phyloP scores from a whole-genome alignment of 2,888 invertebrate genomes.

The Gisinianus flammeolus region DNA sequence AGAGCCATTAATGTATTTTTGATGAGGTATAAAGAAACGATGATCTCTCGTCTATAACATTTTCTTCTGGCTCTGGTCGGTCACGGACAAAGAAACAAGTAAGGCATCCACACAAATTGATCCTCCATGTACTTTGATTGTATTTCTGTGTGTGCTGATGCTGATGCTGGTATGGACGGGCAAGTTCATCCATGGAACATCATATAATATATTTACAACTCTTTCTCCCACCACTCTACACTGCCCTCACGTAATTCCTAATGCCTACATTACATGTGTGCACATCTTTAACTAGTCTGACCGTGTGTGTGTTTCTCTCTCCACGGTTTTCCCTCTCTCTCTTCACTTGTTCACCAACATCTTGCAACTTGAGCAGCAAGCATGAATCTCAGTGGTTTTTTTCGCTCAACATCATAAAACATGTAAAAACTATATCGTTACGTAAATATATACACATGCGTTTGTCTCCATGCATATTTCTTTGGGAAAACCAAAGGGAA shows the following conservation, averaged over 20 bases:
- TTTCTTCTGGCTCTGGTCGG: slow-evolving; percentile 44
- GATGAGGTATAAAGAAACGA: slow-evolving; percentile 59
- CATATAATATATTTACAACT: slow-evolving; percentile 5
- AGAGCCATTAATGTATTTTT: slow-evolving; percentile 59
- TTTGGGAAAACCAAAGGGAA: background rate
- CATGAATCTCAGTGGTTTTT: background rate
- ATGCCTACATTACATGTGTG: slow-evolving; percentile 23
- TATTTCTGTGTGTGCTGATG: too few relatives aligned
- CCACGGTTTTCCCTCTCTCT: background rate
- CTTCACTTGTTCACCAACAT: background rate
- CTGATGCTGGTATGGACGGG: too few relatives aligned
- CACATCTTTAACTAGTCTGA: slow-evolving; percentile 14
- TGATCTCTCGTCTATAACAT: slow-evolving; percentile 47
- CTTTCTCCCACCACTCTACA: slow-evolving; percentile 9
- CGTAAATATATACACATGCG: background rate
- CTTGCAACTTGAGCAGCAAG: background rate
- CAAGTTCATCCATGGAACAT: slow-evolving; percentile 11
- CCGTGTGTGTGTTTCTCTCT: background rate
- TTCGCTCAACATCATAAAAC: slow-evolving; percentile 23
- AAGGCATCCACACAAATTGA: slow-evolving; percentile 34
- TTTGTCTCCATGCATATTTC: too few relatives aligned
- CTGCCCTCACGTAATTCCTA: slow-evolving; percentile 11
- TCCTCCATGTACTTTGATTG: slow-evolving; percentile 22
- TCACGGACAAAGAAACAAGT: slow-evolving; percentile 51
- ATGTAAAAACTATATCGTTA: background rate